Evolutionary conservation across 2,888 invertebrate genomes (phyloP), one percentile per base, ranked within the genome.

Genomic region (Drosophila trichaetosa): DNA sequence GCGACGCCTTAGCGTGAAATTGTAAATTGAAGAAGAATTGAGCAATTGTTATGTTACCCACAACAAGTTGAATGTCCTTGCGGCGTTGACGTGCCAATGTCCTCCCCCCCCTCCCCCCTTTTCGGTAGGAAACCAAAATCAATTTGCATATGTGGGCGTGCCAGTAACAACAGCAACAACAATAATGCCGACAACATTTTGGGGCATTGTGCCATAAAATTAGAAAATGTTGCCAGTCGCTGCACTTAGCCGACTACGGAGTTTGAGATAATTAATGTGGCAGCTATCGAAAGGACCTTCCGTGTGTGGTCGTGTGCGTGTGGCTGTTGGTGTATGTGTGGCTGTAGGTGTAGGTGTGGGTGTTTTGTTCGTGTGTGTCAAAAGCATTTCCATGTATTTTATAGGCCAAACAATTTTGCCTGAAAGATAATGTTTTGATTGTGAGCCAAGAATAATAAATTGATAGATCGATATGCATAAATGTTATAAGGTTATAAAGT

Each of bases 71-170:
- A 80, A 82, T 78, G 89, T 75, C 80, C 83, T 77, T 77, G 61
- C 34, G n/a, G 53, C 40, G 56, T 34, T 76, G 69, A 68, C 79
- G 75, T 71, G 76, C 52, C 72, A 57, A 56, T 57, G 46, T 51
- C 10, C 38, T 33, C 60, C 64, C 34, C 48, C 27, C 16, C 38
- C 18, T 2, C 4, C 21, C 56, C 48, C 46, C n/a, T 27, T 42
- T 53, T 34, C 49, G 42, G 56, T 52, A 57, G 29, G 27, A 33
- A 29, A 53, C 61, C 60, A 62, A 87, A 82, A 69, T 79, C 74
- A 79, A 84, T 84, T 89, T 81, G 60, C 87, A 80, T 83, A 69
- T 69, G 63, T 77, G 73, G 83, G 86, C 76, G 75, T 80, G 70
- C n/a, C 46, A 42, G 10, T 27, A 51, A 48, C 52, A 60, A 52